Conservation (phyloP, 2,113 vertebrate species). For the Chrysemys picta region DNA sequence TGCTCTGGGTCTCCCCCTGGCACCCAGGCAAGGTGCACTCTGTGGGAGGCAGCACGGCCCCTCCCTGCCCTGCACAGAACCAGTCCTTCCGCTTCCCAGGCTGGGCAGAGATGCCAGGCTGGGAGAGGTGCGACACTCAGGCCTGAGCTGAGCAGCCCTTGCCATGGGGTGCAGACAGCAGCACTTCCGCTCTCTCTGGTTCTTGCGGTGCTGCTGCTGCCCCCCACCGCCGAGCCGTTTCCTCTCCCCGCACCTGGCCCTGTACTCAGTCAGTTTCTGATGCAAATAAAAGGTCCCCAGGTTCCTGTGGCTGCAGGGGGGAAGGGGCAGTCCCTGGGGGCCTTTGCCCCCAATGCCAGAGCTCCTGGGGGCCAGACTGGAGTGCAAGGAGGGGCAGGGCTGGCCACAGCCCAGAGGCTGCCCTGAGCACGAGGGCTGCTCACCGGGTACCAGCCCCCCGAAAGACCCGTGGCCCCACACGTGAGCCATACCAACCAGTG, state of each 20-base stretch:
- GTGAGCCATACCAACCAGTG: not conserved
- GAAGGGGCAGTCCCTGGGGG: not conserved
- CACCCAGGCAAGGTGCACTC: not conserved
- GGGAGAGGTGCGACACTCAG: not conserved
- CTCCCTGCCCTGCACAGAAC: not conserved
- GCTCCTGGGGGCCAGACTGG: not conserved
- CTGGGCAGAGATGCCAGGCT: not conserved
- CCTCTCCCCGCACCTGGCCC: not conserved
- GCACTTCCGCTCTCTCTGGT: not conserved
- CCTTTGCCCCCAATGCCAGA: not conserved
- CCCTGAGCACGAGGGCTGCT: not conserved
- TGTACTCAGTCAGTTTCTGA: not conserved
- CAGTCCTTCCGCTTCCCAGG: not conserved
- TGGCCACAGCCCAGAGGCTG: not conserved
- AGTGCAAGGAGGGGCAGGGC: not conserved
- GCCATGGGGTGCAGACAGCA: not conserved
- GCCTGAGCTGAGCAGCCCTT: not conserved
- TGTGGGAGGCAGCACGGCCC: not conserved
- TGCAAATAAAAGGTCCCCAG: not conserved
- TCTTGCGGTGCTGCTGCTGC: not conserved
- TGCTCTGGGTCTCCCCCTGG: not conserved
- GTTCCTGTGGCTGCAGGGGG: not conserved
- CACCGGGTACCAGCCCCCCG: not conserved
- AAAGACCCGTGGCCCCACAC: not conserved
- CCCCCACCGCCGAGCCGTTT: not conserved